Base-by-base conservation (phyloP, 2,888 invertebrate genomes). In the Achlya flavicornis region DNA sequence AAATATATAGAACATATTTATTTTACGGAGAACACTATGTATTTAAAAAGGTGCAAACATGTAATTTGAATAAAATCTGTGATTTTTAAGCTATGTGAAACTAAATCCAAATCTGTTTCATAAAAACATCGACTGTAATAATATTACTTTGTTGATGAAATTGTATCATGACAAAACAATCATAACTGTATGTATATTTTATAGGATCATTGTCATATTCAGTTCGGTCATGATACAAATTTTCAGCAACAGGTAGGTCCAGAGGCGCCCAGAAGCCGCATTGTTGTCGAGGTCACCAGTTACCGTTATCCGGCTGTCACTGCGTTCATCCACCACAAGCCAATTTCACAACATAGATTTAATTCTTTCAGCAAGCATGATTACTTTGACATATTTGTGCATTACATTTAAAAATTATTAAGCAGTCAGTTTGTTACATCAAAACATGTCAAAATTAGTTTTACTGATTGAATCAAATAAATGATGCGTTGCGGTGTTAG, bases 191-290 rank as follows among this genome's bases (percentile, higher is more conserved):
- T 26, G 26, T 32, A 57, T 12, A 32, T 33, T n/a, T 33, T 33
- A 12, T 33, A 35, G 4, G 38, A 41, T 19, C 10, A 8, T 38
- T 7, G 8, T 38, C 38, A 10, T 38, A 38, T 38, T 38, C 3
- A 10, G 8, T 41, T 41, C 12, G 26, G 11, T 43, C 60, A 41
- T 41, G 35, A 43, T 60, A 60, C 60, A 60, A 60, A 43, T 33
- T 16, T 60, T 64, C 67, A 70, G 70, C 72, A 43, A 76, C 79
- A 86, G 83, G 83, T 89, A 89, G 86, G 86, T 85, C 80, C 83
- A 81, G 74, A 84, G 88, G 84, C 86, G 85, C 91, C 90, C 90
- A 86, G 85, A 90, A 88, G 88, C 91, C 83, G 78, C 81, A 73
- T 75, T 71, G 73, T 81, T 72, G 63, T 77, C 72, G 69, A 72